These are phyloP conservation scores for Apeira syringaria DNA, from an alignment of 2,888 invertebrate species.

Conservation along the genomic window DNA sequence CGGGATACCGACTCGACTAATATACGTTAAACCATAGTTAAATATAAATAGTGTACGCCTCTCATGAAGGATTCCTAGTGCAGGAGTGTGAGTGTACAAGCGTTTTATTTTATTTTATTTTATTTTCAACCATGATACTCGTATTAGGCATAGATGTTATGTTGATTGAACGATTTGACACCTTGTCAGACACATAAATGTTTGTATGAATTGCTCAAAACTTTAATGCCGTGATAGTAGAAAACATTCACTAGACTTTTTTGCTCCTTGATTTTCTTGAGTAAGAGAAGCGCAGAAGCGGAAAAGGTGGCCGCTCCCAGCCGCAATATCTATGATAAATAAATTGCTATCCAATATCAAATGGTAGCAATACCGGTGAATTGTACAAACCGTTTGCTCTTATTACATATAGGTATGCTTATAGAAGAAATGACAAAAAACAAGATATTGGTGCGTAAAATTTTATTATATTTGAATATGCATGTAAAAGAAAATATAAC, in stretches of 20 bases:
- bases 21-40: too few species aligned
- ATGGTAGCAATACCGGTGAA: conserved; percentile 76
- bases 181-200: too few species aligned
- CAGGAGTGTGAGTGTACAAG: too few species aligned
- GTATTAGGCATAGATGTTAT: too few species aligned
- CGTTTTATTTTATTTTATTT: too few species aligned
- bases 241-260: conserved; percentile 73
- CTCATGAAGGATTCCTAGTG: too few species aligned
- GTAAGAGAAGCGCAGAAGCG: conserved; percentile 67
- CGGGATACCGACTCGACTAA: too few species aligned
- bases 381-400: conserved; percentile 76
- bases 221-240: too few species aligned
- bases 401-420: conserved; percentile 56
- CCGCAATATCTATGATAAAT: conserved; percentile 83
- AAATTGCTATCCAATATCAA: conserved; percentile 84
- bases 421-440: conserved; percentile 38
- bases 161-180: too few species aligned
- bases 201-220: too few species aligned
- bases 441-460: conserved; percentile 10
- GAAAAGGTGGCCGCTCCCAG: conserved; percentile 63
- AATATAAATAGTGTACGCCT: too few species aligned
- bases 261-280: conserved; percentile 71
- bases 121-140: too few species aligned
- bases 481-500: background rate
- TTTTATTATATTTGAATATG: background rate